phyloP scores from a whole-genome alignment of 53 echinoderm and acorn worm species.

The Paracentrotus lividus region DNA sequence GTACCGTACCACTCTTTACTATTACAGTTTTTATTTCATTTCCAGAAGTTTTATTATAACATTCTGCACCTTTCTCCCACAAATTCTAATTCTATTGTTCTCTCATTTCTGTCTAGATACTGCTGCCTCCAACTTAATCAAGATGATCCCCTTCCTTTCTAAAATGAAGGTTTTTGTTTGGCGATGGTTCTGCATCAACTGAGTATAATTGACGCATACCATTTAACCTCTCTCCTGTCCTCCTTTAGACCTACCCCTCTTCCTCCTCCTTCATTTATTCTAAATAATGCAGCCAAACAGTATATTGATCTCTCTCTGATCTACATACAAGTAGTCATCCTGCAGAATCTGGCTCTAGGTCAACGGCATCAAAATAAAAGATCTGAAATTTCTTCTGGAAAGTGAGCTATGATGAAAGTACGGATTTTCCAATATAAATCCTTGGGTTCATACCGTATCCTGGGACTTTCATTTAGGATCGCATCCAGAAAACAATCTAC shows the following conservation, averaged over 20 bases:
- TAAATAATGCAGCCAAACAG: not conserved
- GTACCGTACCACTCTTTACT: not conserved
- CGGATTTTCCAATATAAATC: conserved; percentile 84
- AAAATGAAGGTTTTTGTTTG: not conserved
- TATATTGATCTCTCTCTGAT: not conserved
- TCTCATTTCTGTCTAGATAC: not conserved
- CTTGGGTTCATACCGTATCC: conserved; percentile 83
- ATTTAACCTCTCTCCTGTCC: not conserved
- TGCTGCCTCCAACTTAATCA: not conserved
- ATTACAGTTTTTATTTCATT: too few species aligned
- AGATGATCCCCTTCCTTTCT: not conserved
- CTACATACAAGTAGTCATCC: not conserved
- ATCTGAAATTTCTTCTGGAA: conserved; percentile 85
- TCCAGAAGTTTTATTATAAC: not conserved
- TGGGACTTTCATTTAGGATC: conserved; percentile 73
- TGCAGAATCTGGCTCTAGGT: not conserved
- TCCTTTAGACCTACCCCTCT: not conserved
- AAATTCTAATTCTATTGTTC: not conserved
- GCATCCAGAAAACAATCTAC: conserved; percentile 85
- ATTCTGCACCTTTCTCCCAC: not conserved
- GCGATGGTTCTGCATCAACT: too few species aligned
- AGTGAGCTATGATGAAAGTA: conserved; percentile 79
- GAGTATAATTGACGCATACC: too few species aligned
- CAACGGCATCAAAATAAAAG: conserved; percentile 43
- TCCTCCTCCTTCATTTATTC: not conserved